Base-by-base conservation (phyloP, 2,797 vertebrate genomes). In the Pogonophryne albipinna region DNA sequence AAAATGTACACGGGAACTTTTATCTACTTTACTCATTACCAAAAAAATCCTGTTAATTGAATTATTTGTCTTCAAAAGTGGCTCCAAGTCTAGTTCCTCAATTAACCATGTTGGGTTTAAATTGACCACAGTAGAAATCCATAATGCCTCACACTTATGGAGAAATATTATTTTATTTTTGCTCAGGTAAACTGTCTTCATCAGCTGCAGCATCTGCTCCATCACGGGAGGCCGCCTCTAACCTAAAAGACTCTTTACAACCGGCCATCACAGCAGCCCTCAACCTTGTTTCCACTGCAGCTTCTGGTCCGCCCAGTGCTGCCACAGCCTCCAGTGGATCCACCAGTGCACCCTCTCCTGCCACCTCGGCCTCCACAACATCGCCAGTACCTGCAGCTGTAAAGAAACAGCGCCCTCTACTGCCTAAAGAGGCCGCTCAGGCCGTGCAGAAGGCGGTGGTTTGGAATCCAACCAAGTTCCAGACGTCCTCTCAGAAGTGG, bases 371-470 rank as follows among this genome's bases (percentile, higher is more conserved):
- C 45, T 82, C 92, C 13, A 55, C 90, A 0, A 53, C 90, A 0
- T 84, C 92, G 42, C 65, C 85, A 0, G 83, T 14, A 8, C 74
- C 61, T 76, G 86, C 94, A 44, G 83, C 93, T 68, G 91, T 97
- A 66, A 99, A 99, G 94, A 99, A 99, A 94, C 98, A 98, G 94
- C 97, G 98, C 85, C 97, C 97, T 59, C 96, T 99, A 51, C 95
- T 99, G 89, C 98, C 98, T 9, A 99, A 99, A 93, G 98, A 99
- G 90, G 95, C 96, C 0, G 95, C 96, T 19, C 97, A 97, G 66
- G 95, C 97, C 0, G 96, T 97, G 85, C 97, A 98, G 92, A 94
- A 96, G 31, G 91, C 94, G 0, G 98, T 97, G 9, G 96, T 97
- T 76, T 99, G 97, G 97, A 99, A 97, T 93, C 97, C 97, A 4